phyloP scores from a whole-genome alignment of 2,888 invertebrate genomes.

The Ryuthela nishihirai region DNA sequence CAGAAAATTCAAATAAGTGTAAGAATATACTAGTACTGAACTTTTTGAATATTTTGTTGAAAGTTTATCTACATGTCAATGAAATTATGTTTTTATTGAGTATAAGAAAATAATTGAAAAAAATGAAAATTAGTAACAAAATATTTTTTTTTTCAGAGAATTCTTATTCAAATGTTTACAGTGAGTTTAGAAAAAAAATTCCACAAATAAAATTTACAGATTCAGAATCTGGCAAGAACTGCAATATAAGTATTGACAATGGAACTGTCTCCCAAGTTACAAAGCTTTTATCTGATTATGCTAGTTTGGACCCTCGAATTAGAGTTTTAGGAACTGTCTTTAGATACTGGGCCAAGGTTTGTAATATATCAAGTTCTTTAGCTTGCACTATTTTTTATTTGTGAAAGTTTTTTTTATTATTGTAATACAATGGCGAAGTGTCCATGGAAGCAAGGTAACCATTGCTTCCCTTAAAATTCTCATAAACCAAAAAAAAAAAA shows the following conservation, averaged over 20 bases:
- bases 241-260: constrained; percentile 25
- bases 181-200: constrained; percentile 31
- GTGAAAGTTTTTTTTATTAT: neutral
- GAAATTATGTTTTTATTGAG: neutral
- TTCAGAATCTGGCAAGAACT: constrained; percentile 9
- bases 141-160: constrained; percentile 13
- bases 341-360: constrained; percentile 53
- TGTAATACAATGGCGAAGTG: no score
- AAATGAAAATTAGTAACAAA: no score
- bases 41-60: neutral
- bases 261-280: constrained; percentile 8
- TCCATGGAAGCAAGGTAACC: no score
- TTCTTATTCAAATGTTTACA: constrained; percentile 13
- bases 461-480: no score
- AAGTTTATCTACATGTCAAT: neutral
- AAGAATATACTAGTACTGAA: no score
- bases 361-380: constrained; percentile 6
- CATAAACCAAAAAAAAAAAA: no score
- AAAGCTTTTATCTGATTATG: constrained; percentile 43
- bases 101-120: no score
- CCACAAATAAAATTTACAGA: constrained; percentile 29
- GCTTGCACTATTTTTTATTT: neutral
- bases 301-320: constrained; percentile 47
- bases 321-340: constrained; percentile 46
- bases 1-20: no score